These are phyloP conservation scores for Ctenomys sociabilis DNA, from an alignment of 2,113 vertebrate species.

Conservation along the genomic window DNA sequence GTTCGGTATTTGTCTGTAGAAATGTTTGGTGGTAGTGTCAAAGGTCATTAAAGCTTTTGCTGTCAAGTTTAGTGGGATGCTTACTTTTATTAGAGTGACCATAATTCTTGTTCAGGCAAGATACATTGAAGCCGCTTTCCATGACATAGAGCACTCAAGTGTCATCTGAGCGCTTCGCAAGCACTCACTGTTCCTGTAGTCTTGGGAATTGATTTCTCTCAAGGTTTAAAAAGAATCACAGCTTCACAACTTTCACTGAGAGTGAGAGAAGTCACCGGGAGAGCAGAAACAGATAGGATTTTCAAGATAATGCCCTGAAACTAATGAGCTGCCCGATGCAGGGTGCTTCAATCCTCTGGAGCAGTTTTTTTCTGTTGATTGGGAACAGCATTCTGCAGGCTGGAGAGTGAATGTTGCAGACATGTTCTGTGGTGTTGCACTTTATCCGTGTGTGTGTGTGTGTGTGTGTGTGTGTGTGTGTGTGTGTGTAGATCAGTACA, in stretches of 20 bases:
- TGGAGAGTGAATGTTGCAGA: conserved; percentile 82
- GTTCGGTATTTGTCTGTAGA: conserved; percentile 73
- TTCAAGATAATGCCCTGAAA: conserved; percentile 44
- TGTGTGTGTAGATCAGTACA: conserved; percentile 78
- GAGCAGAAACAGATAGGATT: conserved; percentile 58
- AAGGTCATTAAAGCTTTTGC: conserved; percentile 72
- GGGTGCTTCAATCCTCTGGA: conserved; percentile 32
- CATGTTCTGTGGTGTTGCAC: conserved; percentile 85
- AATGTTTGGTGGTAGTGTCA: conserved; percentile 80
- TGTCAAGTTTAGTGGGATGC: conserved; percentile 76
- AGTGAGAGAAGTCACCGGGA: conserved; percentile 45
- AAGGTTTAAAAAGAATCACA: conserved; percentile 62
- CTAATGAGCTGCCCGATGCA: conserved; percentile 5
- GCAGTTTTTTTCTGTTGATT: conserved; percentile 67
- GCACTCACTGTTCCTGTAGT: neutral
- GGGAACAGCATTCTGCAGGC: conserved; percentile 71
- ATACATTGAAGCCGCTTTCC: conserved; percentile 41
- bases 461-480: neutral
- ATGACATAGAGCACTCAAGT: conserved; percentile 32
- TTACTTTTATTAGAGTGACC: conserved; percentile 73
- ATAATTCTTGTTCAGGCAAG: conserved; percentile 64
- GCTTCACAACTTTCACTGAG: conserved; percentile 54
- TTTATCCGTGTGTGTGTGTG: conserved; percentile 79
- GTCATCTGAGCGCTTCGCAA: conserved; percentile 23
- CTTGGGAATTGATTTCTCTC: conserved; percentile 40